A percentile compares a stretch with the other conserved stretches of the same genome.
Conservation (phyloP, 2,888 invertebrate species). For the Marasmarcha lunaedactyla region DNA sequence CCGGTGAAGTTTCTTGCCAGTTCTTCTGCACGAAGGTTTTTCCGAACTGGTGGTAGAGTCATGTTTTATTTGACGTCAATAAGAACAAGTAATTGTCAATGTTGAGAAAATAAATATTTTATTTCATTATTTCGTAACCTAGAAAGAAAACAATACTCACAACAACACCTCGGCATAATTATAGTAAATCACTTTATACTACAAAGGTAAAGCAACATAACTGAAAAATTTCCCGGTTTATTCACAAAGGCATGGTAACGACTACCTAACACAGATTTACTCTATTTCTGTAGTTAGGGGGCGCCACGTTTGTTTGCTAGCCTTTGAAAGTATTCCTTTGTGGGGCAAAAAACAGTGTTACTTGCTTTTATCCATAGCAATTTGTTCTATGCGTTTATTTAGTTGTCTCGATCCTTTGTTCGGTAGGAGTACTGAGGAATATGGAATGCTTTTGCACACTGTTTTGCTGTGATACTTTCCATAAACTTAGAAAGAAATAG, state of each 20-base stretch:
- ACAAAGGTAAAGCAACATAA: constrained; percentile 8
- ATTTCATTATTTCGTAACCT: too few species aligned
- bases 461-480: too few species aligned
- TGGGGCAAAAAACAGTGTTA: background rate
- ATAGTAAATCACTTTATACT: background rate
- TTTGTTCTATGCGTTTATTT: background rate
- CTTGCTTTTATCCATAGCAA: background rate
- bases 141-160: too few species aligned
- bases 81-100: too few species aligned
- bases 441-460: too few species aligned
- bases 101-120: too few species aligned
- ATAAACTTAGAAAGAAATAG: too few species aligned
- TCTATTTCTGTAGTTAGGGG: constrained; percentile 13
- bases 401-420: background rate
- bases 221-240: constrained; percentile 17
- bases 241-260: constrained; percentile 20
- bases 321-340: background rate
- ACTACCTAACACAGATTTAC: constrained; percentile 20
- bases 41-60: too few species aligned
- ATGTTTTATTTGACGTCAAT: too few species aligned
- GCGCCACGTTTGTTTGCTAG: constrained; percentile 7
- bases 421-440: background rate
- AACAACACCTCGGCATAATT: too few species aligned
- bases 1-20: too few species aligned
- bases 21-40: too few species aligned